phyloP scores from a whole-genome alignment of 35 echinoderm and acorn worm genomes.

The Apostichopus parvimensis region DNA sequence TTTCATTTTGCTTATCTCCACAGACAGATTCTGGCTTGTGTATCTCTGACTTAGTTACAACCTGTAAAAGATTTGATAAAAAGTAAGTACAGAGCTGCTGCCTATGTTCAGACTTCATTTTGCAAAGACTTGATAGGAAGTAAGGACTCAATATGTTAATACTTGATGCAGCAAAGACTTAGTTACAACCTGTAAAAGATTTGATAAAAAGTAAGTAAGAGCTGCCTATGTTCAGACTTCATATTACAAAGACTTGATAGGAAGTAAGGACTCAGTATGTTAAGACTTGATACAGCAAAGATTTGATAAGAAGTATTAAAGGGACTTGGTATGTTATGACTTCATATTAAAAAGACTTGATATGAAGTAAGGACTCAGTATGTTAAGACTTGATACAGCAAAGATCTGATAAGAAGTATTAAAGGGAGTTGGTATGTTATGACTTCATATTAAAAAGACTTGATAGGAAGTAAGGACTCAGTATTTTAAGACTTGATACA shows the following conservation, averaged over 20 bases:
- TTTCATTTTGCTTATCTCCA: neutral
- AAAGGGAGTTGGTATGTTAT: neutral
- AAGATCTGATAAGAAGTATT: constrained; percentile 5
- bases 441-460: neutral
- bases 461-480: no score
- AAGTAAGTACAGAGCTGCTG: neutral
- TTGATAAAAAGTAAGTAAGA: neutral
- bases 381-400: no score
- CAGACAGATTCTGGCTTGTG: constrained; percentile 29
- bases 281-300: no score
- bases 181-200: neutral
- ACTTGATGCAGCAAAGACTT: neutral
- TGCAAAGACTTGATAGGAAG: no score
- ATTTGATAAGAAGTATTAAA: no score
- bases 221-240: neutral
- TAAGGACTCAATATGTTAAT: no score
- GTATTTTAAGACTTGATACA: no score
- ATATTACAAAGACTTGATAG: no score
- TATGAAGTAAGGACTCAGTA: no score
- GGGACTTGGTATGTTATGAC: neutral
- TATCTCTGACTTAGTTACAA: neutral
- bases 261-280: no score
- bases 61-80: constrained; percentile 8
- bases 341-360: neutral
- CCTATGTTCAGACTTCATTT: neutral